Conservation (phyloP, 2,888 invertebrate species). For the Pristionchus exspectatus region DNA sequence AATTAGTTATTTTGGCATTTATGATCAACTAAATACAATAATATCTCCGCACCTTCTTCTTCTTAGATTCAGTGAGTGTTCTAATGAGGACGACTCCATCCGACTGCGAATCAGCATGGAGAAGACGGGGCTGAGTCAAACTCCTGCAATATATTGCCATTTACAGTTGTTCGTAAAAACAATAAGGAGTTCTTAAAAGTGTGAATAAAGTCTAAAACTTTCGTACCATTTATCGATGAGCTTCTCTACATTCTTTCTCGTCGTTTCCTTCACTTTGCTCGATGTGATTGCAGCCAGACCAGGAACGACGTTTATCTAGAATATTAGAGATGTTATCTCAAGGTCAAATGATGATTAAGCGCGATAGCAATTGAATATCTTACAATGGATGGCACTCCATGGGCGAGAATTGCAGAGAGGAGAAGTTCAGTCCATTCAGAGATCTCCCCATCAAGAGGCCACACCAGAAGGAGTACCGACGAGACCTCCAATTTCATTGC, state of each 20-base stretch:
- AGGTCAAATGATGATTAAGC: neutral
- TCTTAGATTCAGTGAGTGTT: slow-evolving; percentile 89
- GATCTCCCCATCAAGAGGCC: slow-evolving; percentile 82
- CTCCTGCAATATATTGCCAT: slow-evolving; percentile 67
- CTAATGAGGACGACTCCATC: slow-evolving; percentile 86
- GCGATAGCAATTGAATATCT: slow-evolving; percentile 1
- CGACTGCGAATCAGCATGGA: slow-evolving; percentile 85
- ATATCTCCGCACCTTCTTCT: slow-evolving; percentile 82
- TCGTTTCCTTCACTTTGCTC: slow-evolving; percentile 71
- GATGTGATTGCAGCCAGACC: slow-evolving; percentile 67
- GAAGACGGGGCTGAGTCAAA: slow-evolving; percentile 88
- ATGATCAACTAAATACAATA: no score
- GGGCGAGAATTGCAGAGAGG: slow-evolving; percentile 70
- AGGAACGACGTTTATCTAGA: slow-evolving; percentile 66
- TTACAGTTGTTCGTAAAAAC: neutral
- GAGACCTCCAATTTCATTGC: slow-evolving; percentile 84
- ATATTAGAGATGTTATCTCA: neutral
- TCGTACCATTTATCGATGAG: slow-evolving; percentile 67
- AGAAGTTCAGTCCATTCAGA: slow-evolving; percentile 68
- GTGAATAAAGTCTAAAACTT: neutral
- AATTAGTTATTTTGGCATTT: no score
- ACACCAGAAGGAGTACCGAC: slow-evolving; percentile 89
- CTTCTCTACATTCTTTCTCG: slow-evolving; percentile 67
- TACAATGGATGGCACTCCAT: slow-evolving; percentile 82
- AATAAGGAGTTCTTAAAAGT: neutral